Evolutionary conservation across 2,113 vertebrate genomes (phyloP).

Genomic region (Mixornis gularis): DNA sequence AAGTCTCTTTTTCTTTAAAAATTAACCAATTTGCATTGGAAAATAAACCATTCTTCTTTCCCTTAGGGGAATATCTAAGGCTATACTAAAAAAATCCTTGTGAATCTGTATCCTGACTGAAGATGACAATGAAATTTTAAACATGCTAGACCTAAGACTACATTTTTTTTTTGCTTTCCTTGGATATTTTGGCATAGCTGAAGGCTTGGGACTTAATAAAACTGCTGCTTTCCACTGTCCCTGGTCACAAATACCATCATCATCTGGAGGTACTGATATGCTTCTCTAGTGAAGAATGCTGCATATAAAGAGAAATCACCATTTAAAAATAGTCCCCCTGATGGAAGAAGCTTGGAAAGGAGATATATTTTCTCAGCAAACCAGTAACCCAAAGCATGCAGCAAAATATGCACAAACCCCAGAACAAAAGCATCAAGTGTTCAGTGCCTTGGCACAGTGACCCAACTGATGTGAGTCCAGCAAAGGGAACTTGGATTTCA

Average conservation of each 20-base stretch:
- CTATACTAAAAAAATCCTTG: neutral
- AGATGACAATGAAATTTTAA: neutral
- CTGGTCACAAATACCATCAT: neutral
- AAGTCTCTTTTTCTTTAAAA: neutral
- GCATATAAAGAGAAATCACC: neutral
- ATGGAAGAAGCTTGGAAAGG: neutral
- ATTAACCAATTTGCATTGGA: neutral
- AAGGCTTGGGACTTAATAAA: neutral
- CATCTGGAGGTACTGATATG: neutral
- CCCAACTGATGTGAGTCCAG: neutral
- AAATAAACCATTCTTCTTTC: neutral
- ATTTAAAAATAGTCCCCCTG: neutral
- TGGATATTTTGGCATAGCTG: neutral
- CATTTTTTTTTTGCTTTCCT: neutral
- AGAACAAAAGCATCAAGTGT: neutral
- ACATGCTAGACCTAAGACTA: neutral
- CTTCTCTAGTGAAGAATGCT: neutral
- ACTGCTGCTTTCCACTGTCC: neutral
- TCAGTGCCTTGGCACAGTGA: neutral
- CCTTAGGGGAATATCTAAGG: neutral
- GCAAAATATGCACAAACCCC: slow-evolving; percentile 3
- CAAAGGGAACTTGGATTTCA: neutral
- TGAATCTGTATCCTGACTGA: neutral
- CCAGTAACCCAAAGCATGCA: neutral
- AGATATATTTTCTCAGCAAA: slow-evolving; percentile 27